Evolutionary conservation across 2,888 invertebrate species (phyloP).

Genomic region (Chloroclystis v-ata): DNA sequence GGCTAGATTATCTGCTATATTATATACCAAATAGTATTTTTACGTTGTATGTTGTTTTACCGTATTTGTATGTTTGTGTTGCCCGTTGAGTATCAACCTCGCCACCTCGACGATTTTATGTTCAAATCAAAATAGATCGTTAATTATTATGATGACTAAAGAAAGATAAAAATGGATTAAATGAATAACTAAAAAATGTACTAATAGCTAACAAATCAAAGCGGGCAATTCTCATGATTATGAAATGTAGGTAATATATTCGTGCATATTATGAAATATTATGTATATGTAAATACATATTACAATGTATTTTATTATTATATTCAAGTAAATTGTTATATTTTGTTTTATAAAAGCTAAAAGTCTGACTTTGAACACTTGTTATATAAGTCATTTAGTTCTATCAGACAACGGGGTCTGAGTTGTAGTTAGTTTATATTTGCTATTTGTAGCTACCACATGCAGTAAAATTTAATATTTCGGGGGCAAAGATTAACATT

Average conservation of each 20-base stretch:
- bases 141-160: no score
- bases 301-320: constrained; percentile 73
- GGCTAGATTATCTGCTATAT: constrained; percentile 74
- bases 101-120: constrained; percentile 21
- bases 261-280: constrained; percentile 71
- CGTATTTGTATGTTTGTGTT: constrained; percentile 60
- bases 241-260: constrained; percentile 66
- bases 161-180: neutral
- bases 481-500: constrained; percentile 67
- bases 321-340: constrained; percentile 71
- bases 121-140: neutral
- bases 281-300: constrained; percentile 77
- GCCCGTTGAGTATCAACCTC: constrained; percentile 32
- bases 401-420: constrained; percentile 64
- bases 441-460: constrained; percentile 53
- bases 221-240: constrained; percentile 52
- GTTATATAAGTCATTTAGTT: constrained; percentile 59
- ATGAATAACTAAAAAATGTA: neutral
- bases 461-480: constrained; percentile 52
- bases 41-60: constrained; percentile 73
- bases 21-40: constrained; percentile 78
- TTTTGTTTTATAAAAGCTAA: constrained; percentile 69
- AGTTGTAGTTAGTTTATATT: constrained; percentile 56
- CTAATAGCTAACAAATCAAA: constrained; percentile 24
- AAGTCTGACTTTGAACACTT: constrained; percentile 77